These are phyloP conservation scores for Myiothlypis chrysogaster DNA, from an alignment of 2,797 vertebrate genomes.

Conservation along the genomic window DNA sequence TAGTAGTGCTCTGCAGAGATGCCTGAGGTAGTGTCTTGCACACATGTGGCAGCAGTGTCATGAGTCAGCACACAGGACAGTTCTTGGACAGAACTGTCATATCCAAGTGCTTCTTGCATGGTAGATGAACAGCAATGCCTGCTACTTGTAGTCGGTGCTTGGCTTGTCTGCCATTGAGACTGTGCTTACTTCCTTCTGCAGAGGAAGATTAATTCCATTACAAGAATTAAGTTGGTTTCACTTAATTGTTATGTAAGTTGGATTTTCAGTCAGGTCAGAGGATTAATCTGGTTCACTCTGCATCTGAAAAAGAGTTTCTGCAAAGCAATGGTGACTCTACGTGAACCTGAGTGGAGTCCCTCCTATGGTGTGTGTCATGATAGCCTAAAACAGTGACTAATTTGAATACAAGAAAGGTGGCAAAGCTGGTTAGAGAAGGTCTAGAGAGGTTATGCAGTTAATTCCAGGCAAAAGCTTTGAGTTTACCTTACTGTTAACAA, in stretches of 20 bases:
- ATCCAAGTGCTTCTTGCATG: background rate
- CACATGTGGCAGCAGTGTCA: background rate
- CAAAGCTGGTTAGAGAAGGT: background rate
- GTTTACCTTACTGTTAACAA: background rate
- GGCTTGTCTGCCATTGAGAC: background rate
- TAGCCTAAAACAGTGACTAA: background rate
- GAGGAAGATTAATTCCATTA: background rate
- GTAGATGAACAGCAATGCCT: background rate
- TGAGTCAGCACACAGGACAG: background rate
- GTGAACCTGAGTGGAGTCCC: background rate
- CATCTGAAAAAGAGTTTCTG: background rate
- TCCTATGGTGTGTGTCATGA: background rate
- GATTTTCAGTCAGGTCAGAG: background rate
- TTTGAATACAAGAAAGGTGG: background rate
- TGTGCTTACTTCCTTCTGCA: background rate
- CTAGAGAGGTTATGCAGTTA: background rate
- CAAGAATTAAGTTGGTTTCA: background rate
- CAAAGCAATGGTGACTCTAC: accelerated
- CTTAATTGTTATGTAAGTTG: background rate
- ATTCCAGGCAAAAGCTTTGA: background rate
- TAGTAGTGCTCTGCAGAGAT: background rate
- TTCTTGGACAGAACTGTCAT: background rate
- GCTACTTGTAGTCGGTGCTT: background rate
- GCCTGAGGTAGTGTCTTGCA: accelerated
- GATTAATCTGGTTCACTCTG: background rate